These are phyloP conservation scores for Mormyrus proboscirostris DNA, from an alignment of 2,797 vertebrate species.

Conservation along the genomic window DNA sequence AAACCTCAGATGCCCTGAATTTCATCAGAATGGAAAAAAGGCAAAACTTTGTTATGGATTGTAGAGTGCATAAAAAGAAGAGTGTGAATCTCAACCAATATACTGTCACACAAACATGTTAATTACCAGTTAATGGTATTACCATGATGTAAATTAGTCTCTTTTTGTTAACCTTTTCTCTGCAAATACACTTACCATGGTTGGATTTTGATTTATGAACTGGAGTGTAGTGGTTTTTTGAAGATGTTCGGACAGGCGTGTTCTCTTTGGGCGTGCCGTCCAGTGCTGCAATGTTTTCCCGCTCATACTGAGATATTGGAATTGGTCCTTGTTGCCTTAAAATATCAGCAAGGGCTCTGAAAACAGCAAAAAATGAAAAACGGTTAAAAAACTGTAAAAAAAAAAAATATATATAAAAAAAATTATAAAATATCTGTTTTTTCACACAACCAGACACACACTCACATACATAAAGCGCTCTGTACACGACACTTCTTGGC, in stretches of 20 bases:
- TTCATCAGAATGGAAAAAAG: background rate
- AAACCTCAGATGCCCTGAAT: background rate
- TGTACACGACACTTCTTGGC: background rate
- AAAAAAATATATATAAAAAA: background rate
- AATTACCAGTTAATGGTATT: background rate
- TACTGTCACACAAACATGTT: background rate
- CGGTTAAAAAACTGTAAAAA: background rate
- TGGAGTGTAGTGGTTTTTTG: slow-evolving; percentile 95
- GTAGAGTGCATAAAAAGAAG: background rate
- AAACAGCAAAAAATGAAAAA: slow-evolving; percentile 24
- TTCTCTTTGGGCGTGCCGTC: slow-evolving; percentile 93
- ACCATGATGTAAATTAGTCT: background rate
- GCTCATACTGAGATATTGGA: slow-evolving; percentile 94
- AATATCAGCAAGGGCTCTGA: slow-evolving; percentile 94
- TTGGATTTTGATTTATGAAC: slow-evolving; percentile 86
- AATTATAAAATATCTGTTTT: background rate
- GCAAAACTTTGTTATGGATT: background rate
- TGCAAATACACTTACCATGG: slow-evolving; percentile 64
- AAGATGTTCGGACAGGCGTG: slow-evolving; percentile 82
- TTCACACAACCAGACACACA: background rate
- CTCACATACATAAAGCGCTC: background rate
- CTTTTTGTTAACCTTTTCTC: background rate
- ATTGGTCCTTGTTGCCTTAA: slow-evolving; percentile 96
- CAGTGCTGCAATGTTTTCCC: slow-evolving; percentile 92
- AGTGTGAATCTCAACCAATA: background rate